Evolutionary conservation across 2,888 invertebrate species (phyloP).

Genomic region (Priocnemis perturbator): DNA sequence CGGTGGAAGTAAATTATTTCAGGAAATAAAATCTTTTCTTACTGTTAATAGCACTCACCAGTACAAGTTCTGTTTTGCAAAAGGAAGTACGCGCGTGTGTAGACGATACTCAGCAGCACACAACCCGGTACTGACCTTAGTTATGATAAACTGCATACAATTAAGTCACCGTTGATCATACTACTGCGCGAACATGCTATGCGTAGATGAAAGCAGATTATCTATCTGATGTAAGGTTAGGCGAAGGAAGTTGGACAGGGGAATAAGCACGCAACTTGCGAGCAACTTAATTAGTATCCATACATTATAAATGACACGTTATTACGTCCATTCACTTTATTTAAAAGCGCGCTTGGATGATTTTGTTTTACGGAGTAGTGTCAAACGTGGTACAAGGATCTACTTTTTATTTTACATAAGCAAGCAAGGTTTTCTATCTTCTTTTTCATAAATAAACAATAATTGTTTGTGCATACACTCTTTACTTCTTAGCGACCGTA

Average conservation of each 20-base stretch:
- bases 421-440: too few species aligned
- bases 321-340: constrained; percentile 8
- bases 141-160: constrained; percentile 68
- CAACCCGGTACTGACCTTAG: constrained; percentile 59
- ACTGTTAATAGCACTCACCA: too few species aligned
- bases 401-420: too few species aligned
- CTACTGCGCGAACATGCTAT: constrained; percentile 31
- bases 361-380: too few species aligned
- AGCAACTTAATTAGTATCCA: constrained; percentile 72
- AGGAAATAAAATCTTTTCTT: too few species aligned
- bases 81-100: not conserved
- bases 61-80: too few species aligned
- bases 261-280: constrained; percentile 69
- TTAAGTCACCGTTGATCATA: constrained; percentile 52
- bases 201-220: constrained; percentile 42
- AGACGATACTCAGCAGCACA: constrained; percentile 46
- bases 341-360: too few species aligned
- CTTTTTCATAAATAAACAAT: too few species aligned
- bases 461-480: too few species aligned
- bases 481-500: too few species aligned
- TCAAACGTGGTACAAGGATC: too few species aligned
- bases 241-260: constrained; percentile 49
- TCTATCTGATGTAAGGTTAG: constrained; percentile 56
- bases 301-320: constrained; percentile 61
- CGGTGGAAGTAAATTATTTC: too few species aligned